Base-by-base conservation (phyloP, 2,888 invertebrate species). In the Stictocephala bisonia region DNA sequence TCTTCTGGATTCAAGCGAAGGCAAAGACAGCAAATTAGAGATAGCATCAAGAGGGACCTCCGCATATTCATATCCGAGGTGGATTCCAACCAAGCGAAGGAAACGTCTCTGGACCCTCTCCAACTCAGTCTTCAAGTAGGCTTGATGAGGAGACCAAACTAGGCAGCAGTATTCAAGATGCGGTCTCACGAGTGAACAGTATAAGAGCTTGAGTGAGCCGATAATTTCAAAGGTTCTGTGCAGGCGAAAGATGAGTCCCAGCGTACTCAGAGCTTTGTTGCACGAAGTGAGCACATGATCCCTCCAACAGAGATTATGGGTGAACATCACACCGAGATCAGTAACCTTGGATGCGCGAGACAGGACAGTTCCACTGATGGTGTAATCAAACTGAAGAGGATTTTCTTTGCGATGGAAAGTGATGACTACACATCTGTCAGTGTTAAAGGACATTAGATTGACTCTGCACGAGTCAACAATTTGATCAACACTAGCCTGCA, bases 61-160 rank as follows among this genome's bases (percentile, higher is more conserved):
- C 27, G 31, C 2, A 15, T 56, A 56, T 7, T 31, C 22, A 22
- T 56, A 27, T 18, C 29, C 29, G 4, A 56, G 2, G 15, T 20
- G 15, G 13, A 20, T 56, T 1, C 56, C n/a, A 6, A 29, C 56
- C n/a, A 56, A 31, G 1, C 56, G 2, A 24, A 29, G 56, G 18
- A 56, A 56, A 1, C 56, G 3, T 2, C 7, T 29, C 6, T 56
- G 29, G 3, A n/a, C 31, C 15, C 15, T 56, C 2, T 56, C 11
- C 11, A 56, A 31, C 18, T n/a, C 2, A 4, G 27, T 31, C 15
- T 15, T n/a, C 2, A 60, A 24, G 6, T 20, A 60, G 13, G 20
- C 40, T 24, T 60, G 60, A 22, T 60, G 40, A 60, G 60, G 56
- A 13, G 56, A 40, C 40, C 40, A 60, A 24, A 35, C 60, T 3